Base-by-base conservation (phyloP, 2,888 invertebrate genomes). In the Tipula helvola region DNA sequence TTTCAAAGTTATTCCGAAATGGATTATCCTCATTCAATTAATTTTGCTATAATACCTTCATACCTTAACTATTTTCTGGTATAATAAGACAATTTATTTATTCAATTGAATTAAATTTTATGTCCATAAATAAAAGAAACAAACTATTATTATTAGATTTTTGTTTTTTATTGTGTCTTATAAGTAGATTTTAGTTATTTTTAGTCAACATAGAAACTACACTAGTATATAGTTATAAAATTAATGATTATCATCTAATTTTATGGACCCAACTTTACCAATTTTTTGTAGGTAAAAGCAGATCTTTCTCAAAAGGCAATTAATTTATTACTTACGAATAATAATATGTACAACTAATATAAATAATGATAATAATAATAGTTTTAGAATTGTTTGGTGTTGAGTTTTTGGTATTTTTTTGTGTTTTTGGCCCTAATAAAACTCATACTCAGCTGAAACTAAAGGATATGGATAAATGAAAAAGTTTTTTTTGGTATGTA, bases 191-290 rank as follows among this genome's bases (percentile, higher is more conserved):
- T n/a, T 52, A 52, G 47, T 52, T 12, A 16, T 12, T 57, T 57
- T 57, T 57, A 52, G 71, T 28, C 28, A 10, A 71, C 71, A 71
- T 28, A 28, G 10, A 71, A 28, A 28, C 41, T n/a, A n/a, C n/a
- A 0, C 41, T 12, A n/a, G n/a, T 57, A 16, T 57, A 10, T 18
- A 28, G 71, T 52, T 52, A 52, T 52, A 71, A 28, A 71, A 71
- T 71, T 71, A 71, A 71, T 71, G 71, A 71, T 71, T 71, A 71
- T 71, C 71, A 71, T 71, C 71, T 71, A 71, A 71, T 71, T 71
- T 71, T 71, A 71, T 71, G 71, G 71, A 71, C 71, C 28, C 28
- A 71, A 71, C 28, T 71, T 71, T 71, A 16, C 5, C 3, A 71
- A 28, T 28, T 28, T 28, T 28, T 28, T 28, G 2, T 7, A 28